Conservation (phyloP, 2,888 invertebrate species). For the Yponomeuta malinellus region DNA sequence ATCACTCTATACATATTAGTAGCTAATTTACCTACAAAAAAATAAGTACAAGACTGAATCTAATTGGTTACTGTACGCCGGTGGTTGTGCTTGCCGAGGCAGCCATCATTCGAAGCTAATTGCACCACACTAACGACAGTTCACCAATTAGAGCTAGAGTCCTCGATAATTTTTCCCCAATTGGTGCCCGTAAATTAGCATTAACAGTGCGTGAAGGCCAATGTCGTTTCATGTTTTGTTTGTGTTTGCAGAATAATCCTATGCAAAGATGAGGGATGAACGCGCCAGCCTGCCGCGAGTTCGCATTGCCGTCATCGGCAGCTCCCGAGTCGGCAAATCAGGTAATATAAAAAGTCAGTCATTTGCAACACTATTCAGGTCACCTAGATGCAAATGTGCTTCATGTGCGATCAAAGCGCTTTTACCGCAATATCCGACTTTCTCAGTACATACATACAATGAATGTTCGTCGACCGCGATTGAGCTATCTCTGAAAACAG, state of each 20-base stretch:
- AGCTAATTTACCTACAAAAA: no score
- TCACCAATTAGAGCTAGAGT: slow-evolving; percentile 20
- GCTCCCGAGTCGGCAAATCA: slow-evolving; percentile 87
- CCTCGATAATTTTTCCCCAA: neutral
- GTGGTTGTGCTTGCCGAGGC: neutral
- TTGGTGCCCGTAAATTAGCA: neutral
- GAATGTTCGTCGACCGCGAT: neutral
- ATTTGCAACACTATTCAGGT: neutral
- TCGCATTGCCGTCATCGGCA: slow-evolving; percentile 84
- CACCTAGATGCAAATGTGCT: neutral
- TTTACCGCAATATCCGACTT: neutral
- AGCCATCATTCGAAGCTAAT: slow-evolving; percentile 29
- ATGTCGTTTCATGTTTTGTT: neutral
- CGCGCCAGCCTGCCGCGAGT: slow-evolving; percentile 79
- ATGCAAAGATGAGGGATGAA: slow-evolving; percentile 73
- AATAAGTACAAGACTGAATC: neutral
- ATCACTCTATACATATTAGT: no score
- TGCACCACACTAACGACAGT: slow-evolving; percentile 21
- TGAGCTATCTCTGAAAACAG: neutral
- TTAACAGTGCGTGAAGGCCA: neutral
- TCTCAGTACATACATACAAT: neutral
- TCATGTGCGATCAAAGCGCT: neutral
- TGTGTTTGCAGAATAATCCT: neutral
- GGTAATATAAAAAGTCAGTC: slow-evolving; percentile 65
- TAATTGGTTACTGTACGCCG: neutral